A percentile compares a stretch with the other conserved stretches of the same genome.
phyloP scores from a whole-genome alignment of 64 coral and sea anemone genomes.

The Exaiptasia diaphana region DNA sequence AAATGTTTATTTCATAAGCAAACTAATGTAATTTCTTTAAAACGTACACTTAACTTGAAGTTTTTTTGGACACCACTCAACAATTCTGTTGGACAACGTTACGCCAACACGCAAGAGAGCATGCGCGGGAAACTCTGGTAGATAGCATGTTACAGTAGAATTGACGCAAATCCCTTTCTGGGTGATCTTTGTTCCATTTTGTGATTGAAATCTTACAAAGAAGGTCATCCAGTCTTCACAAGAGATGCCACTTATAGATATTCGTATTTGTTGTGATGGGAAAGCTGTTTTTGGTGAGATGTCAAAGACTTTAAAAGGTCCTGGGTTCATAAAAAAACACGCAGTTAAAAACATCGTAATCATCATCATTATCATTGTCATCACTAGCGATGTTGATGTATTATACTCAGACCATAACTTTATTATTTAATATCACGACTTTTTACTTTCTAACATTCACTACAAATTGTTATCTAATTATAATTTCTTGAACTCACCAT shows the following conservation, averaged over 20 bases:
- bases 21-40: too few relatives aligned
- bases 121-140: conserved; percentile 55
- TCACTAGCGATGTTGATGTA: too few relatives aligned
- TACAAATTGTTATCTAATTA: too few relatives aligned
- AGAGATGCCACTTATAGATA: conserved; percentile 59
- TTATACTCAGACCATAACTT: too few relatives aligned
- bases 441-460: too few relatives aligned
- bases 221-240: conserved; percentile 68
- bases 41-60: conserved; percentile 57
- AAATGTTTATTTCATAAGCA: too few relatives aligned
- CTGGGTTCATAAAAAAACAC: background rate
- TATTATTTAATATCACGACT: too few relatives aligned
- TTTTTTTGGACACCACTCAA: conserved; percentile 62
- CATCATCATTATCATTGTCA: too few relatives aligned
- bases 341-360: background rate
- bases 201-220: conserved; percentile 62
- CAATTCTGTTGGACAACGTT: conserved; percentile 68
- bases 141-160: conserved; percentile 54
- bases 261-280: conserved; percentile 25
- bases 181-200: conserved; percentile 57
- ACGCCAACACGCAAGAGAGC: conserved; percentile 67
- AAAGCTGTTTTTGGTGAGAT: conserved; percentile 54
- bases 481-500: conserved; percentile 62
- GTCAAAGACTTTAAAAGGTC: conserved; percentile 59
- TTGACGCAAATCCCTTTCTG: conserved; percentile 67